Base-by-base conservation (phyloP, 1,140 invertebrate species). In the Zaprionus vittiger region DNA sequence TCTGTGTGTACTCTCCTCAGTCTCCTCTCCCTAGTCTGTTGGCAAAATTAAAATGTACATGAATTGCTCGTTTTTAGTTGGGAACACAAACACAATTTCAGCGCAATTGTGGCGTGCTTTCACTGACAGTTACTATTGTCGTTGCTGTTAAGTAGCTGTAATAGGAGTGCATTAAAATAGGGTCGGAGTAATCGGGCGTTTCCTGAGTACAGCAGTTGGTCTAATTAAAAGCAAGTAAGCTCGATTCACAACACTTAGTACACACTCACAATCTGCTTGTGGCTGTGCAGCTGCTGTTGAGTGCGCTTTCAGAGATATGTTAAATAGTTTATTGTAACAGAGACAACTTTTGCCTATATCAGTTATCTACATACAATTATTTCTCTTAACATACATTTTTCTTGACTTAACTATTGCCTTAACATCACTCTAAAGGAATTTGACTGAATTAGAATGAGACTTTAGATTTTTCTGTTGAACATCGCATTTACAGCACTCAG, bases 11-110 rank as follows among this genome's bases (percentile, higher is more conserved):
- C 20, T 49, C 20, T 22, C 20, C 7, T 2, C 41, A 17, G 5
- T 9, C 41, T 47, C 41, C 41, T 7, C 47, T 22, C 41, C n/a
- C 41, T 37, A 12, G 37, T 38, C 5, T 22, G 47, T 22, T 52
- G 47, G 47, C 47, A 52, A 20, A 52, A 52, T 52, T 52, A 52
- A 52, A 52, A 52, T 17, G 20, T 52, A 20, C 47, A 52, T n/a
- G 47, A 24, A 52, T 9, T 52, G 9, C 20, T 20, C 11, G 20
- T 52, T 52, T 52, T 52, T 52, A 52, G 47, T 52, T 52, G 20
- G 41, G n/a, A 15, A 7, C 4, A 47, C 17, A 52, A 22, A 52
- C 47, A 14, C 20, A 52, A 52, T 52, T 24, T 52, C 20, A 24
- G 20, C 11, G 20, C 11, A 52, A 52, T 20, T 52, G 47, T 52